A percentile compares a stretch with the other conserved stretches of the same genome.
phyloP scores from a whole-genome alignment of 2,113 vertebrate genomes.

The Hipposideros armiger region DNA sequence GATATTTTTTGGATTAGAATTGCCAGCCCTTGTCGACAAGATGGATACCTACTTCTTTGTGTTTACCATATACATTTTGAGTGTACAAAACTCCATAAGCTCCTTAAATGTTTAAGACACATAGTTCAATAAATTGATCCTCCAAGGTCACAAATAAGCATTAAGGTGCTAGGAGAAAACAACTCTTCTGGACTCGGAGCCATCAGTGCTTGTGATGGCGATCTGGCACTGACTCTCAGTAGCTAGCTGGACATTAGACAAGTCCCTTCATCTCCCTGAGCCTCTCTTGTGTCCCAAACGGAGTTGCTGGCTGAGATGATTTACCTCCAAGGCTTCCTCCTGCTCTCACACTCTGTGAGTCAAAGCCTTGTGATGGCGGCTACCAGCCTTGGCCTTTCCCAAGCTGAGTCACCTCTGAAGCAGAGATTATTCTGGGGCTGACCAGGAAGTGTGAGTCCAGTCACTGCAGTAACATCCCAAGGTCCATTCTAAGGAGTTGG shows the following conservation, averaged over 20 bases:
- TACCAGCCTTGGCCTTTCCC: constrained; percentile 3
- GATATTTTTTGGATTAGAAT: neutral
- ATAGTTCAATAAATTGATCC: neutral
- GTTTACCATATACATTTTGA: neutral
- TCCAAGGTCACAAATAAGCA: neutral
- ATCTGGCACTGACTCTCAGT: neutral
- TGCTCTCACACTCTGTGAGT: constrained; percentile 52
- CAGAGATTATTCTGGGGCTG: constrained; percentile 20
- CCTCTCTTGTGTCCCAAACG: neutral
- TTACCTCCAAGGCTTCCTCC: neutral
- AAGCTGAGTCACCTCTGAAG: constrained; percentile 68
- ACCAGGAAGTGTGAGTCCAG: neutral
- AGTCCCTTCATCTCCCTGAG: neutral
- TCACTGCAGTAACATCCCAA: neutral
- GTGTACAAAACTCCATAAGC: neutral
- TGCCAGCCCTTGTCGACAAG: neutral
- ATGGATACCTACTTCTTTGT: neutral
- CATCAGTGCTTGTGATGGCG: neutral
- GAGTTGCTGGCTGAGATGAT: neutral
- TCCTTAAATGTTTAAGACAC: neutral
- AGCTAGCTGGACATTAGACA: neutral
- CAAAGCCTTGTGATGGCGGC: constrained; percentile 60
- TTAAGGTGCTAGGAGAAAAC: neutral
- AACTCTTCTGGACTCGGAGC: neutral
- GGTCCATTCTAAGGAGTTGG: neutral